A percentile compares a stretch with the other conserved stretches of the same genome.
These are phyloP conservation scores for Tigriopus californicus DNA, from an alignment of 2,888 invertebrate genomes.

Conservation along the genomic window DNA sequence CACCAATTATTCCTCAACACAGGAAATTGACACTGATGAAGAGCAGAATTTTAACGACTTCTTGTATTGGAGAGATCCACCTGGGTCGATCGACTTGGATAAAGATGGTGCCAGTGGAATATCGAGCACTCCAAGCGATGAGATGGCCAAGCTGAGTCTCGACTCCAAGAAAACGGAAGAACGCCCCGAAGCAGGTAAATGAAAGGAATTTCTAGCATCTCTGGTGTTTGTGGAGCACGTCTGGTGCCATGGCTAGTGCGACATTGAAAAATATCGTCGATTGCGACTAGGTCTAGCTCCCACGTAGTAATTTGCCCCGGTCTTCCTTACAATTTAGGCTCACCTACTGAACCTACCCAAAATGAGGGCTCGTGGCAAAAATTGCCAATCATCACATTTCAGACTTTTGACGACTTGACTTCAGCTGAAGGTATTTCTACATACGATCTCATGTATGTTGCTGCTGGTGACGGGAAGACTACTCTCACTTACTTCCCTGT, in stretches of 20 bases:
- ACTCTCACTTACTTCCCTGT: not conserved
- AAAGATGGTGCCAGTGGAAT: not conserved
- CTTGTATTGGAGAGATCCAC: conserved; percentile 34
- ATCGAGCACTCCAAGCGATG: not conserved
- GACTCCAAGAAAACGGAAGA: no score
- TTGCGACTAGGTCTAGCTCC: no score
- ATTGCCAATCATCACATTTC: conserved; percentile 10
- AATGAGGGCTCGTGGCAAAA: conserved; percentile 3
- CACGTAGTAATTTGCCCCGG: no score
- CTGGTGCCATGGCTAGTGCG: no score
- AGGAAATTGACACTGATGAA: conserved; percentile 9
- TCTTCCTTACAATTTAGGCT: no score
- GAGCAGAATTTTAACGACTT: conserved; percentile 29
- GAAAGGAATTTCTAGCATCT: no score
- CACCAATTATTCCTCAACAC: no score
- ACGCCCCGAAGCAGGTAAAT: no score
- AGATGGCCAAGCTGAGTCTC: no score
- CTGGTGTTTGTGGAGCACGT: no score
- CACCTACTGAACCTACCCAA: no score
- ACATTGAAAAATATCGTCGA: no score
- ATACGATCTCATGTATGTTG: not conserved
- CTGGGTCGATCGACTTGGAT: not conserved
- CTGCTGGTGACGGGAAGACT: not conserved
- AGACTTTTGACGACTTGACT: conserved; percentile 8
- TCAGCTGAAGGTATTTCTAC: conserved; percentile 4